These are phyloP conservation scores for Anableps anableps DNA, from an alignment of 2,797 vertebrate genomes.

Conservation along the genomic window DNA sequence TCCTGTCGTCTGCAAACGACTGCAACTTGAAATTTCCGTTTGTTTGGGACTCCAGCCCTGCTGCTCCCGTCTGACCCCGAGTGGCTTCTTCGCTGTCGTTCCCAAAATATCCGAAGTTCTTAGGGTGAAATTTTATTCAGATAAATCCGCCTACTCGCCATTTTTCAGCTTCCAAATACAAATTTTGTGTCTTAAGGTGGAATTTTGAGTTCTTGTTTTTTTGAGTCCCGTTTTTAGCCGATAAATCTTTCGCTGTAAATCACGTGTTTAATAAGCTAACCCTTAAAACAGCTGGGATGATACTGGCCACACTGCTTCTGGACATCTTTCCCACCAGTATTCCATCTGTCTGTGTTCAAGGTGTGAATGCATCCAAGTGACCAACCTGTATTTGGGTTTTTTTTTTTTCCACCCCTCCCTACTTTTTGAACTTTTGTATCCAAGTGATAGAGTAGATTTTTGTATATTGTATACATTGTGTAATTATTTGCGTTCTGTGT, in stretches of 20 bases:
- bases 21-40: no score
- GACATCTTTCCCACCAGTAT: not conserved
- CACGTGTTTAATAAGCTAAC: constrained; percentile 36
- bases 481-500: constrained; percentile 60
- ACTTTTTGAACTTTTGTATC: constrained; percentile 11
- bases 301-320: not conserved
- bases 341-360: constrained; percentile 28
- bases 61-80: not conserved
- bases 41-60: no score
- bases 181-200: not conserved
- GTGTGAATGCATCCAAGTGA: constrained; percentile 47
- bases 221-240: not conserved
- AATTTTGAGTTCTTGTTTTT: not conserved
- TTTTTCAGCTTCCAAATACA: not conserved
- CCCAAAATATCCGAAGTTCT: not conserved
- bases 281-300: constrained; percentile 3
- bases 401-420: not conserved
- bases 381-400: constrained; percentile 25
- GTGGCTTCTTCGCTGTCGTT: not conserved
- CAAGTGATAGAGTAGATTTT: constrained; percentile 58
- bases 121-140: not conserved
- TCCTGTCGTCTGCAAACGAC: no score
- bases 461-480: constrained; percentile 68
- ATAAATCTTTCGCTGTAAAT: no score
- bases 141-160: not conserved